Percentiles rank a stretch among this genome's conserved stretches.
phyloP scores from a whole-genome alignment of 2,113 vertebrate genomes.

The Balaenoptera acutorostrata region DNA sequence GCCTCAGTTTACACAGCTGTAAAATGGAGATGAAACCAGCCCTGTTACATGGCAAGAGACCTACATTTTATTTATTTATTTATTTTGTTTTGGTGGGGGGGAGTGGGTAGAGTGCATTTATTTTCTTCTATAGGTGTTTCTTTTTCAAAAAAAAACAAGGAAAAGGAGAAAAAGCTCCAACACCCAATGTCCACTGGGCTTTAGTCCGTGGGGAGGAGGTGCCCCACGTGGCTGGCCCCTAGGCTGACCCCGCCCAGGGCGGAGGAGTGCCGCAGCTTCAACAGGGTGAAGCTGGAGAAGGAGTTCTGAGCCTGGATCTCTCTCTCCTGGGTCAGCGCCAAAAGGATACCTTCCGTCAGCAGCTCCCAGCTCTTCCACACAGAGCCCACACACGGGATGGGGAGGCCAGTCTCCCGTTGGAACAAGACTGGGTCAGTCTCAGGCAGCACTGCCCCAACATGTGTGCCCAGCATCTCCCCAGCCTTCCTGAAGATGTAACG shows the following conservation, averaged over 20 bases:
- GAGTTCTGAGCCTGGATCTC: constrained; percentile 16
- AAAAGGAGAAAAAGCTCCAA: not conserved
- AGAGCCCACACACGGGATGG: constrained; percentile 93
- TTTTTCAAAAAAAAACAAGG: not conserved
- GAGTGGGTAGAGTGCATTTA: constrained; percentile 57
- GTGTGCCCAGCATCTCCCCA: constrained; percentile 88
- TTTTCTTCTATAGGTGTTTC: constrained; percentile 37
- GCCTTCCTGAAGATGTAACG: constrained; percentile 83
- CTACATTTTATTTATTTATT: too few relatives aligned
- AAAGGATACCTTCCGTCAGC: constrained; percentile 86
- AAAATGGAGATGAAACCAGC: too few relatives aligned
- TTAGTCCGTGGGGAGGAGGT: constrained; percentile 82
- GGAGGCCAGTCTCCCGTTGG: constrained; percentile 83
- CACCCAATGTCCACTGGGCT: not conserved
- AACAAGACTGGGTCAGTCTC: constrained; percentile 84
- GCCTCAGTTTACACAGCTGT: too few relatives aligned
- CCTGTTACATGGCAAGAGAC: too few relatives aligned
- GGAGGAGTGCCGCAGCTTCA: constrained; percentile 85
- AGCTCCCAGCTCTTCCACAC: constrained; percentile 96
- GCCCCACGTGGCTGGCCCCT: constrained; percentile 81
- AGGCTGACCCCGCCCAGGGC: constrained; percentile 88
- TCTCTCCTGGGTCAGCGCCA: constrained; percentile 76
- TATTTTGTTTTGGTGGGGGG: not conserved
- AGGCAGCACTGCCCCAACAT: constrained; percentile 89
- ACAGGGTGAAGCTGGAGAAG: constrained; percentile 87